A percentile compares a stretch with the other conserved stretches of the same genome.
Conservation (phyloP, 2,888 invertebrate species). For the Cataglyphis altisquamis region DNA sequence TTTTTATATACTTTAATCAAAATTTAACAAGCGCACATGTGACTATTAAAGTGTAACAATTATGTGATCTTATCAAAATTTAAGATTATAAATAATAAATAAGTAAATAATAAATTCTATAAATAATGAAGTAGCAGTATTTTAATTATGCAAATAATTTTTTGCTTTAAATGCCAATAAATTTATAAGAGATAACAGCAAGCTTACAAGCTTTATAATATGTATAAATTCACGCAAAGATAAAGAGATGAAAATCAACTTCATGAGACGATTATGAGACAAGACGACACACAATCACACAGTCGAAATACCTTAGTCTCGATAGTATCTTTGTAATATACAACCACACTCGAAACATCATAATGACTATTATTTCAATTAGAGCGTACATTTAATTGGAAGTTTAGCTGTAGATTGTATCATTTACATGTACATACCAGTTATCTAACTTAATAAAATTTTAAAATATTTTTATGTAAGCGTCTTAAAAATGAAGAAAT, state of each 20-base stretch:
- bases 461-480: not conserved
- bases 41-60: not conserved
- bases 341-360: not conserved
- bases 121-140: not conserved
- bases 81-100: not conserved
- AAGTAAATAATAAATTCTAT: not conserved
- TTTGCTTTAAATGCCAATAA: not conserved
- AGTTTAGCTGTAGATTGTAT: not conserved
- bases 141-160: not conserved
- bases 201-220: not conserved
- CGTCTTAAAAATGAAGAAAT: not conserved
- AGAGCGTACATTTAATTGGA: not conserved
- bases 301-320: constrained; percentile 4
- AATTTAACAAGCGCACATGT: not conserved
- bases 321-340: not conserved
- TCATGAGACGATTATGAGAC: constrained; percentile 13
- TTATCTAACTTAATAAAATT: not conserved
- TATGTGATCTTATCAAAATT: not conserved
- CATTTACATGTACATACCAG: not conserved
- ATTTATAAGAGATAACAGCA: not conserved
- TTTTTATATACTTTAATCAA: not conserved
- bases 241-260: not conserved
- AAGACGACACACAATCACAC: not conserved
- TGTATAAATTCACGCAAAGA: not conserved
- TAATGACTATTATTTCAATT: constrained; percentile 29